phyloP scores from a whole-genome alignment of 2,797 vertebrate genomes.

The Atherinosoma microstoma region DNA sequence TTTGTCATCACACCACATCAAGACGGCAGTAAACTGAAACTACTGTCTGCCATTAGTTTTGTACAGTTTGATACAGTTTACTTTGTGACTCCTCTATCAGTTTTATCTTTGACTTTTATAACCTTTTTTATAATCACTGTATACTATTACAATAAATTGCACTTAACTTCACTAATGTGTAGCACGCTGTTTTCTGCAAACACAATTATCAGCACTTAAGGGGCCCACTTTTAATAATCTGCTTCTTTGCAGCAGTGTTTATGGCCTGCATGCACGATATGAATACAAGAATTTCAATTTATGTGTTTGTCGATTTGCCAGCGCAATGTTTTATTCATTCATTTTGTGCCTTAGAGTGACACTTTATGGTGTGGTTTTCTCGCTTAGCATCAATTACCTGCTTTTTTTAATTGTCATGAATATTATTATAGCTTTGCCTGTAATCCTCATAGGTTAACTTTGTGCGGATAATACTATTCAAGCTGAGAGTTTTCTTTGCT shows the following conservation, averaged over 20 bases:
- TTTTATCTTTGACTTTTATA: constrained; percentile 56
- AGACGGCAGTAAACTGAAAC: constrained; percentile 41
- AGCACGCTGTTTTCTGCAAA: constrained; percentile 37
- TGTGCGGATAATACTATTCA: constrained; percentile 15
- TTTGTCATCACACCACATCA: constrained; percentile 22
- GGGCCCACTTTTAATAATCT: constrained; percentile 29
- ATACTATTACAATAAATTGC: constrained; percentile 56
- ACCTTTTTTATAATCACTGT: constrained; percentile 49
- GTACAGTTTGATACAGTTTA: constrained; percentile 29
- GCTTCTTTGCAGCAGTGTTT: constrained; percentile 31
- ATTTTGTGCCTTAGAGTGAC: background rate
- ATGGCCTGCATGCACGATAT: constrained; percentile 17
- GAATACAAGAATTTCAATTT: constrained; percentile 15
- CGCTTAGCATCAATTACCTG: background rate
- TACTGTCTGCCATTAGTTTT: constrained; percentile 46
- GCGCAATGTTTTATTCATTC: background rate
- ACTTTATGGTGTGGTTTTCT: background rate
- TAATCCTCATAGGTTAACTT: background rate
- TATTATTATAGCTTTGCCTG: constrained; percentile 10
- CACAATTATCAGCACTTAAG: constrained; percentile 33
- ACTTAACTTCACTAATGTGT: constrained; percentile 44
- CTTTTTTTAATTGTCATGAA: constrained; percentile 15
- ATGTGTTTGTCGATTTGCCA: background rate
- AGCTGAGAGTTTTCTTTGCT: background rate
- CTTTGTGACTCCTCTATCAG: constrained; percentile 21